Evolutionary conservation across 2,113 vertebrate genomes (phyloP).

Genomic region (Laticauda colubrina): DNA sequence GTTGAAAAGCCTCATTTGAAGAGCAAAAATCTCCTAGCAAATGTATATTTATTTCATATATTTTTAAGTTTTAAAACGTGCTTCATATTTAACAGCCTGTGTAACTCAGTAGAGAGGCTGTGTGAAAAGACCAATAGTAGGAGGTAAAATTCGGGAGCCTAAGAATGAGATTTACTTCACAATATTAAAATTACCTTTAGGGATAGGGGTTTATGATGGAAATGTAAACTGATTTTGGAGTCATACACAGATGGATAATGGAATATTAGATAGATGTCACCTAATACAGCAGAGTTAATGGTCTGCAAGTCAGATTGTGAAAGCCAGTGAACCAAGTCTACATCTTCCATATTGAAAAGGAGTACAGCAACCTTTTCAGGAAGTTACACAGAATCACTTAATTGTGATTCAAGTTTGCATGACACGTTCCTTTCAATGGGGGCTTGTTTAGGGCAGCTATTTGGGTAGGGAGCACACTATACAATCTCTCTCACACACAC

Average conservation of each 20-base stretch:
- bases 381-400: background rate
- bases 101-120: background rate
- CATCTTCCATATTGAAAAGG: background rate
- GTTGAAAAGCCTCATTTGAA: background rate
- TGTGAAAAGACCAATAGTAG: background rate
- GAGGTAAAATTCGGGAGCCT: background rate
- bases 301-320: background rate
- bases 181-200: background rate
- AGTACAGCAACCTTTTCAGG: background rate
- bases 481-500: background rate
- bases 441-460: background rate
- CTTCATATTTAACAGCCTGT: background rate
- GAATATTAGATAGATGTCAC: background rate
- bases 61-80: background rate
- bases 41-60: background rate
- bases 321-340: conserved; percentile 6
- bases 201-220: background rate
- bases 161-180: background rate
- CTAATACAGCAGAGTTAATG: background rate
- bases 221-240: conserved; percentile 37
- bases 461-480: background rate
- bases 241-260: background rate
- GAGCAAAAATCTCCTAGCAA: background rate
- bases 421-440: background rate
- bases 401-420: background rate